phyloP scores from a whole-genome alignment of 2,797 vertebrate genomes.

The Micrastur ruficollis region DNA sequence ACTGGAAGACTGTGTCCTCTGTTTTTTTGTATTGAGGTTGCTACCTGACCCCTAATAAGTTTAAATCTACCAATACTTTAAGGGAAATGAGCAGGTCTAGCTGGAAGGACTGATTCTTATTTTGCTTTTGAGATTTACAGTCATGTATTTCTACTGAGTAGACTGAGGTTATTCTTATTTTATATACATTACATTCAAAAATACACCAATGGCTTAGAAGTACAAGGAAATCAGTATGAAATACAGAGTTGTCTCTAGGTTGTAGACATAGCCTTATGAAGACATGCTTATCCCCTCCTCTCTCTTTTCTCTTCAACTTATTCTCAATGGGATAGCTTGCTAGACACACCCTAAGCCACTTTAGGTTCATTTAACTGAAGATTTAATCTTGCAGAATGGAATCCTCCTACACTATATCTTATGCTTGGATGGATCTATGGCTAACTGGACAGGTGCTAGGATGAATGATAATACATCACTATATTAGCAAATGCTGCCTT shows the following conservation, averaged over 20 bases:
- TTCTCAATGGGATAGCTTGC: background rate
- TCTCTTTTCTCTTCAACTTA: background rate
- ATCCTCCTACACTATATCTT: background rate
- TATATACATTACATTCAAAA: background rate
- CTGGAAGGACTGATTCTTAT: background rate
- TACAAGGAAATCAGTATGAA: background rate
- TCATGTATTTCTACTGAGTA: background rate
- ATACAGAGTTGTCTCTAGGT: background rate
- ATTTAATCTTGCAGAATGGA: slow-evolving; percentile 59
- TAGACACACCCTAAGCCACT: background rate
- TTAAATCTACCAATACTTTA: background rate
- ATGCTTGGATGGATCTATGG: slow-evolving; percentile 19
- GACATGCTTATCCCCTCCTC: background rate
- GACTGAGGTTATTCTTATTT: background rate
- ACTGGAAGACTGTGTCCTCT: background rate
- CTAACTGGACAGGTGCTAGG: slow-evolving; percentile 41
- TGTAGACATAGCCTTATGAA: background rate
- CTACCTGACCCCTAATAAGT: background rate
- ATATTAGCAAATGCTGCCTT: slow-evolving; percentile 15
- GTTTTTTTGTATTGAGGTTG: background rate
- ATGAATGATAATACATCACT: slow-evolving; percentile 28
- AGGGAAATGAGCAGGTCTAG: background rate
- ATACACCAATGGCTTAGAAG: background rate
- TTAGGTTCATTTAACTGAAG: slow-evolving; percentile 50
- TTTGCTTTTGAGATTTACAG: background rate